Conservation (phyloP, 1,140 invertebrate species). For the Oedothorax gibbosus region DNA sequence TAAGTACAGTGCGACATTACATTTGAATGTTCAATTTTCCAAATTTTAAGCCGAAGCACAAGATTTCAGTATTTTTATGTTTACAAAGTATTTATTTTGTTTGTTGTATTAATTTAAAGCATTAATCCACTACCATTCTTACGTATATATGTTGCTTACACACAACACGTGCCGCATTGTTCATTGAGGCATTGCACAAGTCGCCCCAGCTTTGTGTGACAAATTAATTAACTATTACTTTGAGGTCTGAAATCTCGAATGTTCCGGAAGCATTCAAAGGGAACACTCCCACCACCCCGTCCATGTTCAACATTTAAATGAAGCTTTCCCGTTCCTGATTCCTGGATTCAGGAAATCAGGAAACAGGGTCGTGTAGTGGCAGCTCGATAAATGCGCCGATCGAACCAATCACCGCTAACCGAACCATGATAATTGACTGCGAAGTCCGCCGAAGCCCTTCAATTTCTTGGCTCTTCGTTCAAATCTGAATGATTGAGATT, state of each 20-base stretch:
- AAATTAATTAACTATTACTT: conserved; percentile 29
- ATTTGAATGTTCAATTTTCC: too few relatives aligned
- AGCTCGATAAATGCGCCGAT: conserved; percentile 40
- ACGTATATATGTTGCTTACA: too few relatives aligned
- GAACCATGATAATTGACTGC: conserved; percentile 32
- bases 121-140: too few relatives aligned
- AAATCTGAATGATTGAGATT: conserved; percentile 38
- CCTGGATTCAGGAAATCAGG: conserved; percentile 19
- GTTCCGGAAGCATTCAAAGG: not conserved
- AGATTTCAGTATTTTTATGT: too few relatives aligned
- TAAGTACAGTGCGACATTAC: too few relatives aligned
- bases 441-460: conserved; percentile 17
- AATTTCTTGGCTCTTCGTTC: conserved; percentile 27
- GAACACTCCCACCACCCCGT: not conserved
- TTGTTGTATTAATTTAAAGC: too few relatives aligned
- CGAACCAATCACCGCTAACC: conserved; percentile 9
- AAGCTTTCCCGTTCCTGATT: conserved; percentile 22
- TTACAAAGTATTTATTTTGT: too few relatives aligned
- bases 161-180: too few relatives aligned
- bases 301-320: conserved; percentile 19
- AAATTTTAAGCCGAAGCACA: too few relatives aligned
- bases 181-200: not conserved
- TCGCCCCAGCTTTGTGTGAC: not conserved
- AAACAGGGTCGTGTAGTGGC: conserved; percentile 3
- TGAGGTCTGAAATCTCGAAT: not conserved